phyloP scores from a whole-genome alignment of 2,888 invertebrate genomes.

The Actias luna region DNA sequence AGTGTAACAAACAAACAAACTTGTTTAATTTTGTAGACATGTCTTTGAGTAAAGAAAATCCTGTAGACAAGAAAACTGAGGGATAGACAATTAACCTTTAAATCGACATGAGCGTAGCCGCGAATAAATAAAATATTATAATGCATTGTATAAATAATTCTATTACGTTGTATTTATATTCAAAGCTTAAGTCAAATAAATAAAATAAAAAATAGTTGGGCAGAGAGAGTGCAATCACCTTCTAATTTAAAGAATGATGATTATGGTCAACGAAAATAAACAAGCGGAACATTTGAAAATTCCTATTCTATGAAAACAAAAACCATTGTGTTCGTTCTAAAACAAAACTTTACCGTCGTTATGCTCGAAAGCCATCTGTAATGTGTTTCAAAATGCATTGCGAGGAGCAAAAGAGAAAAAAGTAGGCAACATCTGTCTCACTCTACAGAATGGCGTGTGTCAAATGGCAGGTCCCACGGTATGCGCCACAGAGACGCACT shows the following conservation, averaged over 20 bases:
- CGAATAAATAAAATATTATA: not conserved
- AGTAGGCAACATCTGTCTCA: constrained; percentile 36
- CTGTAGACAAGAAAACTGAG: not conserved
- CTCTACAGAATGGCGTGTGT: constrained; percentile 61
- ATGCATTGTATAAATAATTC: no score
- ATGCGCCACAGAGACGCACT: constrained; percentile 45
- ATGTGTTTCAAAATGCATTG: constrained; percentile 30
- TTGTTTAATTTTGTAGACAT: no score
- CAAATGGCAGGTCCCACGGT: constrained; percentile 65
- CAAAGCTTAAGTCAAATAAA: not conserved
- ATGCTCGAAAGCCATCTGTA: constrained; percentile 9
- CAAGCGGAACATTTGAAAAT: constrained; percentile 3
- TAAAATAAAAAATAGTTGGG: not conserved
- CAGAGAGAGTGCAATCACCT: not conserved
- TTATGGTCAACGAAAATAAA: constrained; percentile 11
- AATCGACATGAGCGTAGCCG: not conserved
- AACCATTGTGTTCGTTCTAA: constrained; percentile 9
- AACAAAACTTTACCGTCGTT: constrained; percentile 12
- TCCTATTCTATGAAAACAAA: not conserved
- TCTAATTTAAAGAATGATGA: not conserved
- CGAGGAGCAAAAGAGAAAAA: constrained; percentile 38
- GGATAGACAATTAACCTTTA: no score
- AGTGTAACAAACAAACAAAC: no score
- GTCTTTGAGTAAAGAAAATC: no score
- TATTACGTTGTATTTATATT: no score